Evolutionary conservation across 2,797 vertebrate genomes (phyloP).

Genomic region (Darevskia mixta): DNA sequence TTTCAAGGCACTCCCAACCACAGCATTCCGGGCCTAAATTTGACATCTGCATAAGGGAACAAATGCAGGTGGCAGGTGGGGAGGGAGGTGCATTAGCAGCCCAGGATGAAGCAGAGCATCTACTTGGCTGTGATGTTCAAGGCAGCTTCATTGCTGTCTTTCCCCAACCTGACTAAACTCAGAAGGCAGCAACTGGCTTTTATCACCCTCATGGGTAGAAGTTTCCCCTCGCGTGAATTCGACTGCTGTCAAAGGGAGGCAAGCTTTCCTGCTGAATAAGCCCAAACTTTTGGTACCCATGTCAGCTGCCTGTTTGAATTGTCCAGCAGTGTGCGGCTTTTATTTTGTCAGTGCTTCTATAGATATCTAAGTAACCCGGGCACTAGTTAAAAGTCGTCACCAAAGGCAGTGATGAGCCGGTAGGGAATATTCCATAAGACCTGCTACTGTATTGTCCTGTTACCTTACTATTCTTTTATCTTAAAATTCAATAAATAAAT

Average conservation of each 20-base stretch:
- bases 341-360: background rate
- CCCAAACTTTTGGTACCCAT: background rate
- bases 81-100: background rate
- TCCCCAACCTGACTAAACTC: background rate
- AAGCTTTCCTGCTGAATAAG: background rate
- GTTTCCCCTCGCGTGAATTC: background rate
- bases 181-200: background rate
- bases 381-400: background rate
- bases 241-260: background rate
- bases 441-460: background rate
- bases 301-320: background rate
- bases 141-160: background rate
- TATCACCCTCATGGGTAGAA: background rate
- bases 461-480: background rate
- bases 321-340: background rate
- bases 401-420: background rate
- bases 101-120: background rate
- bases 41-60: background rate
- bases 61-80: background rate
- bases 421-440: background rate
- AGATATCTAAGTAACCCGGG: background rate
- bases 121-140: background rate
- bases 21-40: background rate
- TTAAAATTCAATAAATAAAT: background rate
- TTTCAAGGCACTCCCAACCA: background rate